Evolutionary conservation across 2,113 vertebrate species (phyloP), one percentile per base, ranked within the genome.

Genomic region (Mesembrinibis cayennensis): DNA sequence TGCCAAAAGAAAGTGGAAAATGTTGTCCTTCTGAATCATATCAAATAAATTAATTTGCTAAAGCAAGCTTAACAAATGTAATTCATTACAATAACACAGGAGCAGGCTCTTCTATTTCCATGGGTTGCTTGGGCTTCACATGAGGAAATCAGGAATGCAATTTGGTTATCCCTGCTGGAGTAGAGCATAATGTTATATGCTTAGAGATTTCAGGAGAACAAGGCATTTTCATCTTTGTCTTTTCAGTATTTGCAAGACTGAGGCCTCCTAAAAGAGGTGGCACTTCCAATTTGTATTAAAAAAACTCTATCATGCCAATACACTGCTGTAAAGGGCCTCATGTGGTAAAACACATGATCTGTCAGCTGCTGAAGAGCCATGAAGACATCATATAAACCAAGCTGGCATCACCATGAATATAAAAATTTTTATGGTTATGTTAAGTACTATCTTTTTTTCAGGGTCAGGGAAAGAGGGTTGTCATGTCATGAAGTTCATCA

Each of bases 21-120:
- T 19, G 45, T 95, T 91, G 30, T 58, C 21, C 47, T 95, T 65
- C 42, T 84, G 38, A 79, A 82, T 94, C 49, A 70, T 42, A 77
- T 53, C 34, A 72, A 72, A 82, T 21, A 13, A 85, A 87, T 89
- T 91, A 84, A 85, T 96, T 87, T 91, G 18, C 34, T 95, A 70
- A 85, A 91, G 30, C 7, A 67, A 22, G 27, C 40, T 71, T 82
- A 79, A 87, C 32, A 83, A 97, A 85, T 82, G 73, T 42, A 82
- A 72, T 79, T 94, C 32, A 61, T 88, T 90, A 92, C 29, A 38
- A 56, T 69, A 87, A 79, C 22, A 32, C n/a, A 56, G 78, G 25
- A 89, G 32, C 44, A 72, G 17, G 7, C 9, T 84, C 40, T 93
- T 91, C 52, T 82, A 0, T 84, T 92, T 95, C 76, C 32, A 11